Evolutionary conservation across 2,888 invertebrate genomes (phyloP).

Genomic region (Bhutanitis thaidina): DNA sequence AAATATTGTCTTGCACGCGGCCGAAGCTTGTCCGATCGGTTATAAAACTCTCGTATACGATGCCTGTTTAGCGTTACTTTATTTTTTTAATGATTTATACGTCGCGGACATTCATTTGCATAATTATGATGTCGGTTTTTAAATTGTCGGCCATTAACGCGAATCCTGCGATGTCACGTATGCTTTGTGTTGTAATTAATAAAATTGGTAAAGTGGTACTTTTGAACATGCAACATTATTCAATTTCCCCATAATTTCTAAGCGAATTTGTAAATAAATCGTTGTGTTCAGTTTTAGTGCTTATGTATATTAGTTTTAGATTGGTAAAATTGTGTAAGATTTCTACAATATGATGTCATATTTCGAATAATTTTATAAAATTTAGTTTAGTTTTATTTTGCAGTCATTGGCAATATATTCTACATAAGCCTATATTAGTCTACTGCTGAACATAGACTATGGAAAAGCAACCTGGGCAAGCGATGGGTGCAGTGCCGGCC

Average conservation of each 20-base stretch:
- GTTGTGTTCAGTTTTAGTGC: not conserved
- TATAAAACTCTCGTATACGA: slow-evolving; percentile 10
- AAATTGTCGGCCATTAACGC: slow-evolving; percentile 13
- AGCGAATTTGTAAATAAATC: not conserved
- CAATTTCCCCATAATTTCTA: not conserved
- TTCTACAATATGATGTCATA: too few relatives aligned
- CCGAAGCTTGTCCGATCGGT: not conserved
- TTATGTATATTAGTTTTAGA: too few relatives aligned
- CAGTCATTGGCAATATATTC: too few relatives aligned
- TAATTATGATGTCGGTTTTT: slow-evolving; percentile 18
- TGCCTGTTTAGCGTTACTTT: slow-evolving; percentile 1
- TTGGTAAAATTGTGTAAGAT: too few relatives aligned
- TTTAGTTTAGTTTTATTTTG: too few relatives aligned
- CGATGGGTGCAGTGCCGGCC: too few relatives aligned
- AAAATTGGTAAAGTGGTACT: not conserved
- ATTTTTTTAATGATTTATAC: slow-evolving; percentile 12
- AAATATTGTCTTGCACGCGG: slow-evolving; percentile 13
- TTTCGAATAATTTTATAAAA: too few relatives aligned
- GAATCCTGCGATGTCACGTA: slow-evolving; percentile 8
- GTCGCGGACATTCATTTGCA: slow-evolving; percentile 9
- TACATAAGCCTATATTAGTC: too few relatives aligned
- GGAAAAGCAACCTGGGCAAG: too few relatives aligned
- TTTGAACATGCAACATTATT: not conserved
- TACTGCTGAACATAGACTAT: too few relatives aligned
- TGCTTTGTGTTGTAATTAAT: slow-evolving; percentile 12